Conservation (phyloP, 1,140 invertebrate species). For the Cyclina sinensis region DNA sequence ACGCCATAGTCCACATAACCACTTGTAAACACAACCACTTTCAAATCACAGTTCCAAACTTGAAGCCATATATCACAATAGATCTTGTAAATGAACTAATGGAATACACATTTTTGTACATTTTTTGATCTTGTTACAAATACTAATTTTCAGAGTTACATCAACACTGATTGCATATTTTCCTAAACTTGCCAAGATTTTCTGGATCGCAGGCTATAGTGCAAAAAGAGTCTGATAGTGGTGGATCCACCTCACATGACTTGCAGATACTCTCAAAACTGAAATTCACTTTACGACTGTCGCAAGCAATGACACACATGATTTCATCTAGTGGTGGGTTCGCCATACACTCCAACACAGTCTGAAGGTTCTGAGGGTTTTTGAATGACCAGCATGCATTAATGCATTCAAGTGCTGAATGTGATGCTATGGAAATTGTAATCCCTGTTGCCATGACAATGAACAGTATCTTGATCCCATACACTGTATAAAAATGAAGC, state of each 20-base stretch:
- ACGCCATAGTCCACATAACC: no score
- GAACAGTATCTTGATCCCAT: neutral
- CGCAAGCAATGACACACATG: neutral
- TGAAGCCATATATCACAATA: no score
- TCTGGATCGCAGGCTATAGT: neutral
- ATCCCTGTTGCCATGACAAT: neutral
- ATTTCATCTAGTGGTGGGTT: neutral
- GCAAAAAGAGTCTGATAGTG: neutral
- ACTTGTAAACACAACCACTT: no score
- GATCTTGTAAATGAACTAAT: no score
- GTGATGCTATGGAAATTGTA: neutral
- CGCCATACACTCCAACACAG: neutral
- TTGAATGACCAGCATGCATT: slow-evolving; percentile 13
- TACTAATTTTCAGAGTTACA: no score
- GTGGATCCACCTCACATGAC: neutral
- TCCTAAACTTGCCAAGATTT: neutral
- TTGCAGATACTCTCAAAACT: neutral
- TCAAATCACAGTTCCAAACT: no score
- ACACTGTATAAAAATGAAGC: neutral
- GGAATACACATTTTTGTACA: no score
- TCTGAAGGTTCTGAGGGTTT: neutral
- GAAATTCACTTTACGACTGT: neutral
- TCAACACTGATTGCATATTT: neutral
- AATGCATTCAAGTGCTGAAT: neutral
- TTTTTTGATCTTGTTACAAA: no score